These are phyloP conservation scores for Tetramorium simillimum DNA, from an alignment of 1,140 invertebrate genomes.

Conservation along the genomic window DNA sequence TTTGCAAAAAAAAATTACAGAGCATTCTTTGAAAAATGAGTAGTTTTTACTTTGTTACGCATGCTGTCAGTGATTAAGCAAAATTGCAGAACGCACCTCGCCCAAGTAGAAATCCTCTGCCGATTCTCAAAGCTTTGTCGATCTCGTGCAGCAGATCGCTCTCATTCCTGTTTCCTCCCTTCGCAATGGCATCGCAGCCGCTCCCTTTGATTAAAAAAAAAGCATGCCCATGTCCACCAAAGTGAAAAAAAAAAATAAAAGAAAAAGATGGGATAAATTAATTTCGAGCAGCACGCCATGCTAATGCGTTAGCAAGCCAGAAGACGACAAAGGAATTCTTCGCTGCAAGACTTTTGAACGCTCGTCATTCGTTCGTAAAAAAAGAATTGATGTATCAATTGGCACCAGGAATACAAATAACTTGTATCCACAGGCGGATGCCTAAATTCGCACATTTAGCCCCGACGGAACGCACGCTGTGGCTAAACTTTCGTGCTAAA, in stretches of 20 bases:
- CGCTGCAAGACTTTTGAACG: background rate
- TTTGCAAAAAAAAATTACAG: background rate
- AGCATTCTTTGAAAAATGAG: too few relatives aligned
- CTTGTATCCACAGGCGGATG: slow-evolving; percentile 11
- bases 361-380: background rate
- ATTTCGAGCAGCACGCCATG: background rate
- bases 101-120: slow-evolving; percentile 87
- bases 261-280: slow-evolving; percentile 2
- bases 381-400: background rate
- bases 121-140: slow-evolving; percentile 87
- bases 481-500: slow-evolving; percentile 60
- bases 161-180: slow-evolving; percentile 73
- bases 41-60: background rate
- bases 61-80: slow-evolving; percentile 53
- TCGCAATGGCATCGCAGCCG: slow-evolving; percentile 71
- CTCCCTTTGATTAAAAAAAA: slow-evolving; percentile 75
- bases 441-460: slow-evolving; percentile 52
- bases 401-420: background rate
- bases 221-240: slow-evolving; percentile 73
- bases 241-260: slow-evolving; percentile 56
- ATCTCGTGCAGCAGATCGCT: slow-evolving; percentile 88
- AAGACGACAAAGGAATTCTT: background rate
- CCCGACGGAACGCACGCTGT: slow-evolving; percentile 23
- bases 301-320: background rate
- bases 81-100: slow-evolving; percentile 83